Conservation (phyloP, 2,888 invertebrate genomes). For the Micropterix aruncella region DNA sequence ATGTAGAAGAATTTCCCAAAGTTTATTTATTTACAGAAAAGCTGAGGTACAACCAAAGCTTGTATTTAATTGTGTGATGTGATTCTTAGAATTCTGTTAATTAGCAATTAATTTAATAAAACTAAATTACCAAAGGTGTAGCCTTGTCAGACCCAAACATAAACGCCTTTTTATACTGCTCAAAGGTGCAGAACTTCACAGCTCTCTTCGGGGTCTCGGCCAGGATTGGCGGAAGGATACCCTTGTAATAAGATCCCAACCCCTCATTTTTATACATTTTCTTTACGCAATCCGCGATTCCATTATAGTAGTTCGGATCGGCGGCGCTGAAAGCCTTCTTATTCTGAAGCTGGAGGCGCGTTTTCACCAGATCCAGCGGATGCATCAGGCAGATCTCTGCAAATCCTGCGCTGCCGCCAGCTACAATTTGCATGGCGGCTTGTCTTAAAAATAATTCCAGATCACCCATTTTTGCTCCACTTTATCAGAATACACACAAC, state of each 20-base stretch:
- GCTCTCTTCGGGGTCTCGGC: constrained; percentile 94
- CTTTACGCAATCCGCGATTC: constrained; percentile 73
- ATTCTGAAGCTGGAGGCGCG: constrained; percentile 68
- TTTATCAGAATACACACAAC: too few species aligned
- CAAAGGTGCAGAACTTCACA: constrained; percentile 88
- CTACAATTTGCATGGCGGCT: constrained; percentile 67
- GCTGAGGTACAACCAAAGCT: too few species aligned
- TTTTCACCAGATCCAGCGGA: constrained; percentile 87
- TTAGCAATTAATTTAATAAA: too few species aligned
- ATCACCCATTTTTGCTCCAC: constrained; percentile 10
- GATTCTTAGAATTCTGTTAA: too few species aligned
- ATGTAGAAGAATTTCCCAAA: too few species aligned
- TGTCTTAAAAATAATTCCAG: constrained; percentile 39
- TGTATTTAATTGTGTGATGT: too few species aligned
- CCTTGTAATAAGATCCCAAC: constrained; percentile 78
- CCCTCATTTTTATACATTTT: constrained; percentile 86
- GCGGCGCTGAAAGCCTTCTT: constrained; percentile 17
- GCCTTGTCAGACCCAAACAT: constrained; percentile 62
- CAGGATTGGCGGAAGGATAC: constrained; percentile 82
- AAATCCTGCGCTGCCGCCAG: constrained; percentile 88
- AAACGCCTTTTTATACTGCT: constrained; percentile 80
- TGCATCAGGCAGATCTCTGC: constrained; percentile 95
- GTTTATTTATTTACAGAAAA: too few species aligned
- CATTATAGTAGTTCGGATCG: constrained; percentile 53
- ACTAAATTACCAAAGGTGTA: constrained; percentile 55